These are phyloP conservation scores for Carlito syrichta DNA, from an alignment of 2,113 vertebrate genomes.

Conservation along the genomic window DNA sequence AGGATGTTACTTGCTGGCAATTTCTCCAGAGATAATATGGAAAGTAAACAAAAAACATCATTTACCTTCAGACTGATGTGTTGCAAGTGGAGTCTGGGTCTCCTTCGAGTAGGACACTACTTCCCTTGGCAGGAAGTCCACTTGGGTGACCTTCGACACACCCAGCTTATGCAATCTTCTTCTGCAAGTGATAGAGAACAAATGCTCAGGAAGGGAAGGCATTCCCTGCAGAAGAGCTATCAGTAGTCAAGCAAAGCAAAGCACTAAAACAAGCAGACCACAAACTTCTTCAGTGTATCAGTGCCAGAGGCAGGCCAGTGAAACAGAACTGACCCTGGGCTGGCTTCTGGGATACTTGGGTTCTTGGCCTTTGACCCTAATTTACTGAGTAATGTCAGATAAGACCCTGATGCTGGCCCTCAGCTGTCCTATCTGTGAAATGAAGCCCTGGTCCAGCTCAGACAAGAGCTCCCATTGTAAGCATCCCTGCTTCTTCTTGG, in stretches of 20 bases:
- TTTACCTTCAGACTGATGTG: constrained; percentile 93
- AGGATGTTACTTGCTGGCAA: neutral
- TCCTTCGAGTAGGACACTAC: constrained; percentile 96
- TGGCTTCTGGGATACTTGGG: neutral
- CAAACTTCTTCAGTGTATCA: neutral
- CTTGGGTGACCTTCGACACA: constrained; percentile 95
- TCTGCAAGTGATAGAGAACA: constrained; percentile 76
- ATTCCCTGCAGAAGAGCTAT: neutral
- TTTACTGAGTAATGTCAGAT: neutral
- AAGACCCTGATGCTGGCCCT: neutral
- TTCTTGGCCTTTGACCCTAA: neutral
- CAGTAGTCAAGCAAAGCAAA: neutral
- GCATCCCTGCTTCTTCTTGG: neutral
- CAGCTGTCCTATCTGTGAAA: neutral
- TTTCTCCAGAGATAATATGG: neutral
- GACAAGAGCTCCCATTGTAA: neutral
- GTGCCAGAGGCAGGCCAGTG: neutral
- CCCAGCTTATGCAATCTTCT: constrained; percentile 92
- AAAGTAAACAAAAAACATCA: neutral
- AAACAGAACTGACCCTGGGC: neutral
- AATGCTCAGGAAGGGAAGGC: neutral
- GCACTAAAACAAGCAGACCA: neutral
- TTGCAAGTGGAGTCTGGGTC: constrained; percentile 93
- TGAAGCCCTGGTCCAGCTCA: neutral
- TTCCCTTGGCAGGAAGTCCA: constrained; percentile 96